phyloP scores from a whole-genome alignment of 2,888 invertebrate genomes.

The Nymphalis c-album region DNA sequence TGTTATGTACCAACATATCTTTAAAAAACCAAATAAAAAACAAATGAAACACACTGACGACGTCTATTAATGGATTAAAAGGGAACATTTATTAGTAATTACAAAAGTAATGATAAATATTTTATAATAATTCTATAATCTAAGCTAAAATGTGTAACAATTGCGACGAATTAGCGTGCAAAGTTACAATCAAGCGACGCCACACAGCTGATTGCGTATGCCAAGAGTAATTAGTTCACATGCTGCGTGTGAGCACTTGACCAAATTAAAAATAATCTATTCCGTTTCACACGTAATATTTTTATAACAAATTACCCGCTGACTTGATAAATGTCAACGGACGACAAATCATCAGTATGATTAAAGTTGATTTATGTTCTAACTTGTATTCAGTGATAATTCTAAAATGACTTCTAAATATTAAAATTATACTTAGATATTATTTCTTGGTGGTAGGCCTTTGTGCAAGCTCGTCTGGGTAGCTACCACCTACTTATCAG shows the following conservation, averaged over 20 bases:
- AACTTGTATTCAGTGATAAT: background rate
- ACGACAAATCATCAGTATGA: constrained; percentile 7
- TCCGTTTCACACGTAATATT: constrained; percentile 28
- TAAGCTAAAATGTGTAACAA: constrained; percentile 21
- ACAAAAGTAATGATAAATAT: constrained; percentile 16
- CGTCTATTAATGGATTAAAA: no score
- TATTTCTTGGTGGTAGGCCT: no score
- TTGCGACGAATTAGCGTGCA: constrained; percentile 49
- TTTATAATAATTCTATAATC: constrained; percentile 13
- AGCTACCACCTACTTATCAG: no score
- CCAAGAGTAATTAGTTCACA: constrained; percentile 43
- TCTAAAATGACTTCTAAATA: background rate
- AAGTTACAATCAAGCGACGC: constrained; percentile 55
- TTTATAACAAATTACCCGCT: constrained; percentile 24
- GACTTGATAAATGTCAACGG: constrained; percentile 17
- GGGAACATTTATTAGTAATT: background rate
- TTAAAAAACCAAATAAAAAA: no score
- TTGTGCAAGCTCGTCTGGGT: no score
- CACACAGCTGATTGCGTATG: constrained; percentile 52
- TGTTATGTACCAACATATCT: no score
- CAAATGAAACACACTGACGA: no score
- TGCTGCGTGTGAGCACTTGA: constrained; percentile 35
- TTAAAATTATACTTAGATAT: no score
- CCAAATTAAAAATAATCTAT: constrained; percentile 41
- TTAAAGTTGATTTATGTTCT: constrained; percentile 1